Conservation (phyloP, 2,113 vertebrate genomes). For the Sarotherodon lohbergeri region DNA sequence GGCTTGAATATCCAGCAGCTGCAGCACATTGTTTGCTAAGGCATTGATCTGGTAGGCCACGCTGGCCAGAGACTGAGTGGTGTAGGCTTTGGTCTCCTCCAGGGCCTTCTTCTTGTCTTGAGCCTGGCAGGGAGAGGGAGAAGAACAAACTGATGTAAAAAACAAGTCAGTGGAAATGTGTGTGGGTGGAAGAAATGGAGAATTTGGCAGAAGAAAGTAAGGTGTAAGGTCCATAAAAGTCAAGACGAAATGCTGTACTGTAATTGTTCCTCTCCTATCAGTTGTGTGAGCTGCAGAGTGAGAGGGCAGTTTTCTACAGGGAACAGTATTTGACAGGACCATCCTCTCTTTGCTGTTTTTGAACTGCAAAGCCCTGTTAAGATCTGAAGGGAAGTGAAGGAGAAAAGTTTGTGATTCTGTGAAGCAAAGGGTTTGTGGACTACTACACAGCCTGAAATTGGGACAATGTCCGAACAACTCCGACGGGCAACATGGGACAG, state of each 20-base stretch:
- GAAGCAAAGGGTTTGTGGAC: not conserved
- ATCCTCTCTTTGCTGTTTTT: not conserved
- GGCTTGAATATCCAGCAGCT: conserved; percentile 96
- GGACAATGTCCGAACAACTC: conserved; percentile 3
- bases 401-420: not conserved
- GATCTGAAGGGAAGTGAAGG: not conserved
- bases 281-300: not conserved
- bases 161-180: not conserved
- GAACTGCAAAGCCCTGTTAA: not conserved
- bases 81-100: conserved; percentile 99
- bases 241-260: not conserved
- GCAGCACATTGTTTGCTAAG: conserved; percentile 98
- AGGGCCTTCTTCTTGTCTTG: conserved; percentile 98
- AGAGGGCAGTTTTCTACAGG: not conserved
- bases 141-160: not conserved
- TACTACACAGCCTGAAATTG: not conserved
- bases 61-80: conserved; percentile 97
- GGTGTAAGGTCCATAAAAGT: not conserved
- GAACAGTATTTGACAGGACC: not conserved
- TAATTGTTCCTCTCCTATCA: not conserved
- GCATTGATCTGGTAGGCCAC: conserved; percentile 99
- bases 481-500: conserved; percentile 24
- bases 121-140: conserved; percentile 73
- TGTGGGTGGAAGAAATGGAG: not conserved
- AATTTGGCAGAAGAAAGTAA: not conserved